These are phyloP conservation scores for Aspidiotus destructor DNA, from an alignment of 2,888 invertebrate genomes.

Conservation along the genomic window DNA sequence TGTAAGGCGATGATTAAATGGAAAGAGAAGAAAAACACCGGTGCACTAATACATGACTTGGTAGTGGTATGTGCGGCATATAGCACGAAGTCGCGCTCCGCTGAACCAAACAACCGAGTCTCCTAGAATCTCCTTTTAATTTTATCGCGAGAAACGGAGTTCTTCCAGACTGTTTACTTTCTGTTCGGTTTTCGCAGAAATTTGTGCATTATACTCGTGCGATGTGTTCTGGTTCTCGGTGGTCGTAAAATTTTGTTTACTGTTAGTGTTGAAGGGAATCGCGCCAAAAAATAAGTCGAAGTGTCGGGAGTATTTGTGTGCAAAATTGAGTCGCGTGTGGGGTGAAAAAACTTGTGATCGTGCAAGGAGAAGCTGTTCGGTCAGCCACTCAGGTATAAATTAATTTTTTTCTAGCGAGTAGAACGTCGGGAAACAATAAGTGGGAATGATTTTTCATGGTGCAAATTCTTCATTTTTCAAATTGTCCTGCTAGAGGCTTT, in stretches of 20 bases:
- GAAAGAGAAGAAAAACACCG: conserved; percentile 2
- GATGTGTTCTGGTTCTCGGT: conserved; percentile 1
- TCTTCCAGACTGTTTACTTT: conserved; percentile 24
- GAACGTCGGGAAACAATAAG: too few species aligned
- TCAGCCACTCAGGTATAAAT: conserved; percentile 28
- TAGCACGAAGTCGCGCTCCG: conserved; percentile 28
- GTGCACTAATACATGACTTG: conserved; percentile 1
- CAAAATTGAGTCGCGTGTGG: background rate
- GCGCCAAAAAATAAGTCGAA: background rate
- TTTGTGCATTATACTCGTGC: background rate
- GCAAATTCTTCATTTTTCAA: too few species aligned
- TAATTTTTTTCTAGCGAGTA: background rate
- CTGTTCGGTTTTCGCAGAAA: conserved; percentile 9
- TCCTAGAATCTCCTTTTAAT: conserved; percentile 30
- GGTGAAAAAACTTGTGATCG: background rate
- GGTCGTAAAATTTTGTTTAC: background rate
- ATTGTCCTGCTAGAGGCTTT: too few species aligned
- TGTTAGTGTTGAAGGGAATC: background rate
- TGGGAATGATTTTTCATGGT: too few species aligned
- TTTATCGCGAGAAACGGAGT: conserved; percentile 18
- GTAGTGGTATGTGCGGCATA: conserved; percentile 24
- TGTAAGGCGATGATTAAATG: background rate
- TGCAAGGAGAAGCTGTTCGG: conserved; percentile 16
- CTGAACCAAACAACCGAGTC: conserved; percentile 28
- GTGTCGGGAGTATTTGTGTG: conserved; percentile 10